phyloP scores from a whole-genome alignment of 2,888 invertebrate genomes.

The Brenthis ino region DNA sequence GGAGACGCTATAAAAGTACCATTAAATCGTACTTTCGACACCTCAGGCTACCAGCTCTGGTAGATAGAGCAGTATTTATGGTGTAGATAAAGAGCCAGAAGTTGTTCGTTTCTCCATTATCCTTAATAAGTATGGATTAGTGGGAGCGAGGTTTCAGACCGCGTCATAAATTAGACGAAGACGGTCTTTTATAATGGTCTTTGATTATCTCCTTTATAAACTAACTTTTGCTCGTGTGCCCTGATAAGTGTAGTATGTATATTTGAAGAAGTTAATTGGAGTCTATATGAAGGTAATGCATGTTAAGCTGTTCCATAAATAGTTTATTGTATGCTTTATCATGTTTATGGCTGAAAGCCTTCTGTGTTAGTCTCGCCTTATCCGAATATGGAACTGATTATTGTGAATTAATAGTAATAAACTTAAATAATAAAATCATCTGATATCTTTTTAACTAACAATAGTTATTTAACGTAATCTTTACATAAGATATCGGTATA shows the following conservation, averaged over 20 bases:
- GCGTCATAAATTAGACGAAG: slow-evolving; percentile 69
- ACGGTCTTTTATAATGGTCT: slow-evolving; percentile 69
- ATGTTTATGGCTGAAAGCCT: slow-evolving; percentile 33
- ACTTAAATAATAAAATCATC: slow-evolving; percentile 1
- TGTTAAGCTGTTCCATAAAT: slow-evolving; percentile 45
- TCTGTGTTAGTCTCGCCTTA: slow-evolving; percentile 16
- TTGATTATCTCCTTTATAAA: slow-evolving; percentile 69
- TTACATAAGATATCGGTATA: too few species aligned
- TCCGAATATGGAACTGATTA: slow-evolving; percentile 23
- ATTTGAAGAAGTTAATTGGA: slow-evolving; percentile 64
- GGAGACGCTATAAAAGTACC: slow-evolving; percentile 54
- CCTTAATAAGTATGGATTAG: slow-evolving; percentile 81
- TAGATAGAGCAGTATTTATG: slow-evolving; percentile 68
- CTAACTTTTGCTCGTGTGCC: slow-evolving; percentile 59
- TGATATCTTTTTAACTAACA: neutral
- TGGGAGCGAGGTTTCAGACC: slow-evolving; percentile 64
- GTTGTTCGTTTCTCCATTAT: slow-evolving; percentile 78
- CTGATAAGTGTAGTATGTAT: slow-evolving; percentile 72
- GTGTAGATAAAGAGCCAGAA: slow-evolving; percentile 73
- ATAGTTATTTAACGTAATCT: neutral
- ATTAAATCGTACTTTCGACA: slow-evolving; percentile 70
- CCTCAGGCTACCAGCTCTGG: slow-evolving; percentile 59
- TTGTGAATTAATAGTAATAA: slow-evolving; percentile 15
- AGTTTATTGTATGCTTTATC: slow-evolving; percentile 44
- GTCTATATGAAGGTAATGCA: slow-evolving; percentile 46